Evolutionary conservation across 1,140 invertebrate genomes (phyloP).

Genomic region (Drosophila sulfurigaster): DNA sequence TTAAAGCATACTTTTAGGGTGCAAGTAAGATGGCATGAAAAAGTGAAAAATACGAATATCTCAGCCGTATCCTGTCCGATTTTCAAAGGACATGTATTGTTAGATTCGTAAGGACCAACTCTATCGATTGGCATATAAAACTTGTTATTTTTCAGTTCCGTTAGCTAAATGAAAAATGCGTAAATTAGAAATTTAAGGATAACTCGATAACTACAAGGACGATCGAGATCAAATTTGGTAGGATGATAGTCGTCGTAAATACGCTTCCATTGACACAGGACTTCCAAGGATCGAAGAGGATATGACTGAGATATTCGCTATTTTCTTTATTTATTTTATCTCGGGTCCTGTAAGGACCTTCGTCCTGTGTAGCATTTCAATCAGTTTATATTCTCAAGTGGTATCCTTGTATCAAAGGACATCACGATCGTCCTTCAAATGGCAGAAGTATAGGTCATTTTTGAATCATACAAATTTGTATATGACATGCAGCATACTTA

Average conservation of each 20-base stretch:
- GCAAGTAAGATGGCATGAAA: no score
- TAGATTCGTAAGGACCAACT: background rate
- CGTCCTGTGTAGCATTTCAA: background rate
- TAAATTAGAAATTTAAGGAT: background rate
- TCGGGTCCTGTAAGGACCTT: background rate
- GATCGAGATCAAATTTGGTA: background rate
- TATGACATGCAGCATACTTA: no score
- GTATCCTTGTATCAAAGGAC: background rate
- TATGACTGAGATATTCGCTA: background rate
- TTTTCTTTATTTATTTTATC: background rate
- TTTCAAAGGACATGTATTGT: background rate
- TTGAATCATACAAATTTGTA: no score
- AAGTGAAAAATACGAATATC: background rate
- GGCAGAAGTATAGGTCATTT: no score
- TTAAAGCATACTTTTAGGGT: no score
- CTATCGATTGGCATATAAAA: background rate
- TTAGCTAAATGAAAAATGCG: background rate
- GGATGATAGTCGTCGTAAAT: background rate
- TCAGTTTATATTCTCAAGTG: background rate
- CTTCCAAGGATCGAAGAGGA: background rate
- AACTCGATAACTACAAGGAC: background rate
- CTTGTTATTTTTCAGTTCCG: no score
- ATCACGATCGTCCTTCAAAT: background rate
- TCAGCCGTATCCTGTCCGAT: background rate
- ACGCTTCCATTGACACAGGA: background rate